Base-by-base conservation (phyloP, 2,113 vertebrate genomes). In the Ammodytes marinus region DNA sequence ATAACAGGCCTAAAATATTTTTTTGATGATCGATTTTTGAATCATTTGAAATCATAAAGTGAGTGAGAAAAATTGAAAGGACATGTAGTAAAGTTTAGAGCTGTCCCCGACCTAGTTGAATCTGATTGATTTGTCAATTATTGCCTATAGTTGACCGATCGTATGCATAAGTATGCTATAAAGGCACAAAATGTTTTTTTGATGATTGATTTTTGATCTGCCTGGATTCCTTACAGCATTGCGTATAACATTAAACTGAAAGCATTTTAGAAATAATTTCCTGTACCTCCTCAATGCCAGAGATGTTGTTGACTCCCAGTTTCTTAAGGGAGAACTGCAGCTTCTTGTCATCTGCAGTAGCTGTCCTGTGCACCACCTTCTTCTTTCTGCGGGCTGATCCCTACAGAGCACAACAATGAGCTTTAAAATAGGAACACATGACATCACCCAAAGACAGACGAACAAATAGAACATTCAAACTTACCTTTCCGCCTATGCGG, bases 311-410 rank as follows among this genome's bases (percentile, higher is more conserved):
- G 88, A 99, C 98, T 46, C 97, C 97, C 65, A 99, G 90, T 88
- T 99, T 99, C 89, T 99, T 99, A 86, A 99, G 95, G 0, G 98
- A 99, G 88, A 99, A 98, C 90, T 99, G 98, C 83, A 99, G 96
- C 84, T 99, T 99, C 86, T 99, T 99, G 77, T 99, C 98, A 94
- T 99, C 98, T 80, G 98, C 97, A 61, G 98, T 97, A 55, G 97
- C 98, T 79, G 98, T 99, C 95, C 98, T 97, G 74, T 99, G 98
- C 59, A 99, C 98, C 76, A 99, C 97, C 97, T 99, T 99, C 97
- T 99, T 99, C 98, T 99, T 99, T 95, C 98, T 97, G 81, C 98
- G 97, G 49, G 97, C 98, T 69, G 97, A 98, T 74, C 98, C 98
- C 98, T 99, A 65, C 2, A 68, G 37, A 81, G 6, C 43, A 81